Evolutionary conservation across 2,888 invertebrate species (phyloP).

Genomic region (Hyposoter didymator): DNA sequence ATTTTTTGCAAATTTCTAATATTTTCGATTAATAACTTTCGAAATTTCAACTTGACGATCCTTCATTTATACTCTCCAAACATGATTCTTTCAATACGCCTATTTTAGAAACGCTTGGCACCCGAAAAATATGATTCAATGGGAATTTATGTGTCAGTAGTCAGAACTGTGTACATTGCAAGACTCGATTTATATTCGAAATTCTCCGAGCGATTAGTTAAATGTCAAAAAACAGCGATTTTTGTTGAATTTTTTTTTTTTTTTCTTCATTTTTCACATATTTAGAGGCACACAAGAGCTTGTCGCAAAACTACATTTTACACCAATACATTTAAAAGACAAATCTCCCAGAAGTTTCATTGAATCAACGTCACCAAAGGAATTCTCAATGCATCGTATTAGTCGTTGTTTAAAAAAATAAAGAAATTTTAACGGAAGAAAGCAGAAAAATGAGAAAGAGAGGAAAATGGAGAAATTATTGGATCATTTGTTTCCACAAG

Average conservation of each 20-base stretch:
- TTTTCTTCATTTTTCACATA: background rate
- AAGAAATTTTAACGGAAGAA: background rate
- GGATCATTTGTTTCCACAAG: background rate
- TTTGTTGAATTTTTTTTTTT: background rate
- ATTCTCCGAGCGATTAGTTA: background rate
- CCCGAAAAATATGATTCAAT: background rate
- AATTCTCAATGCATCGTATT: background rate
- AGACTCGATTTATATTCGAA: background rate
- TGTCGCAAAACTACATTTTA: background rate
- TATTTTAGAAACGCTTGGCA: background rate
- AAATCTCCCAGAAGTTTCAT: background rate
- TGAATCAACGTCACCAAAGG: background rate
- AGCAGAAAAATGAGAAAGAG: background rate
- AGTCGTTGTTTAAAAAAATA: background rate
- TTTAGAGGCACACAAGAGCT: background rate
- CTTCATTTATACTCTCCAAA: background rate
- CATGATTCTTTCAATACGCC: constrained; percentile 36
- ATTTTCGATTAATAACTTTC: background rate
- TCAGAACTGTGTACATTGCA: background rate
- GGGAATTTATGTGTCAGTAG: constrained; percentile 9
- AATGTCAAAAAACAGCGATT: background rate
- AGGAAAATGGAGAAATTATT: constrained; percentile 19
- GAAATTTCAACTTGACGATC: background rate
- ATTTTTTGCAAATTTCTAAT: background rate
- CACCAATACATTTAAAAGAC: background rate